Evolutionary conservation across 2,113 vertebrate species (phyloP).

Genomic region (Pleuronectes platessa): DNA sequence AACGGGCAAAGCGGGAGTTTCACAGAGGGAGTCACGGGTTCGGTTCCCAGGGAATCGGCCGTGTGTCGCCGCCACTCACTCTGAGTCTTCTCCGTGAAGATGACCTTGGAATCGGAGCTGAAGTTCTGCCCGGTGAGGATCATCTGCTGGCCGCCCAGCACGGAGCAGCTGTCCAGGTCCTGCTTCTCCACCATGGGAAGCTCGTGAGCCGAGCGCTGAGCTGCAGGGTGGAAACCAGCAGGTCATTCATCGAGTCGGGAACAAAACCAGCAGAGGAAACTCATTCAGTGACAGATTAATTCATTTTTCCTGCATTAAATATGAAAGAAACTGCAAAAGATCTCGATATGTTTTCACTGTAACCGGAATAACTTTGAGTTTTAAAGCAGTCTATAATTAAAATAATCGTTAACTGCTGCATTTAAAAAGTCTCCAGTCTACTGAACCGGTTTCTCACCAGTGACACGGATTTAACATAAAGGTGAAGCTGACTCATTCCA

Average conservation of each 20-base stretch:
- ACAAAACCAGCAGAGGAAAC: too few species aligned
- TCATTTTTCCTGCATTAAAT: too few species aligned
- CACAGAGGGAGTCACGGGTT: background rate
- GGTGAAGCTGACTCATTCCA: slow-evolving; percentile 40
- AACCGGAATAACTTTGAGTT: too few species aligned
- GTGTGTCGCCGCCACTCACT: slow-evolving; percentile 80
- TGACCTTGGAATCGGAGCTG: slow-evolving; percentile 95
- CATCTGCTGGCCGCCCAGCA: slow-evolving; percentile 97
- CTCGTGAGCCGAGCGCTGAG: slow-evolving; percentile 97
- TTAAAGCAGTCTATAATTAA: too few species aligned
- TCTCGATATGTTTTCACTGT: too few species aligned
- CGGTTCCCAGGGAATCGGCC: background rate
- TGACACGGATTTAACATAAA: slow-evolving; percentile 19
- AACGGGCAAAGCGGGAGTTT: slow-evolving; percentile 6
- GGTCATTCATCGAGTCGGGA: too few species aligned
- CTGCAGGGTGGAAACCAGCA: slow-evolving; percentile 73
- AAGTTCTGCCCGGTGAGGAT: slow-evolving; percentile 97
- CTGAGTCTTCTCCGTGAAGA: slow-evolving; percentile 94
- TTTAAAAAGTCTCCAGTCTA: too few species aligned
- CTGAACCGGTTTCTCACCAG: slow-evolving; percentile 3
- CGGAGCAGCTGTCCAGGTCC: slow-evolving; percentile 93
- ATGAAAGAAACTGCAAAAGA: too few species aligned
- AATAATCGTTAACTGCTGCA: too few species aligned
- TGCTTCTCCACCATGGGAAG: slow-evolving; percentile 98
- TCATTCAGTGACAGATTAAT: too few species aligned